Base-by-base conservation (phyloP, 1,140 invertebrate genomes). In the Drosophila lowei region DNA sequence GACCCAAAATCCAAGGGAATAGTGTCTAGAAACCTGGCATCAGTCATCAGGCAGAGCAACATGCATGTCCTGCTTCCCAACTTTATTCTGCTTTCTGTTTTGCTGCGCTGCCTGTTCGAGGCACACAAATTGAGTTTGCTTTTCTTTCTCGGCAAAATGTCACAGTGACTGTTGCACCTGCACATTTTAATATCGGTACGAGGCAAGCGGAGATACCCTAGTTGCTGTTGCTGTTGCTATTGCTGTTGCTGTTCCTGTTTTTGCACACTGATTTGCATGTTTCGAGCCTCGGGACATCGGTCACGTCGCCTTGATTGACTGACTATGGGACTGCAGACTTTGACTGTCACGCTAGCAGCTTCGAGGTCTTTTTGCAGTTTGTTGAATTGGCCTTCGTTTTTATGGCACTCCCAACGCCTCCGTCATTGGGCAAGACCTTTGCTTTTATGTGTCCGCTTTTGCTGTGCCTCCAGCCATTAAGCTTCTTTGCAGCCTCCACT, bases 41-140 rank as follows among this genome's bases (percentile, higher is more conserved):
- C 58, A 55, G 44, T 58, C 34, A 41, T 41, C 57, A 50, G 52
- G 73, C 77, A 81, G 67, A 81, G 67, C 34, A 41, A 47, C 57
- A 50, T 56, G 73, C 77, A 81, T 66, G 62, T 59, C 58, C 41
- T 47, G 44, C 9, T 47, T 48, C 11, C 3, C 34, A 38, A 38
- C 11, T 71, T 34, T 49, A 15, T 67, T 16, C 30, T 48, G 63
- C 62, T 67, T 48, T 66, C 64, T 44, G 48, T 18, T 61, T 61
- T 34, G 30, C 18, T 52, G 49, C 42, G 23, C 44, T 72, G 56
- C 59, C 56, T 55, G 43, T 21, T 61, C 38, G 41, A 28, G 58
- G 73, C 65, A 78, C 66, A 72, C 67, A 77, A 85, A 85, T 85
- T 86, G 81, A 86, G 81, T 85, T 85, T 80, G 49, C 48, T 58